Conservation (phyloP, 2,113 vertebrate genomes). For the Zapornia atra region DNA sequence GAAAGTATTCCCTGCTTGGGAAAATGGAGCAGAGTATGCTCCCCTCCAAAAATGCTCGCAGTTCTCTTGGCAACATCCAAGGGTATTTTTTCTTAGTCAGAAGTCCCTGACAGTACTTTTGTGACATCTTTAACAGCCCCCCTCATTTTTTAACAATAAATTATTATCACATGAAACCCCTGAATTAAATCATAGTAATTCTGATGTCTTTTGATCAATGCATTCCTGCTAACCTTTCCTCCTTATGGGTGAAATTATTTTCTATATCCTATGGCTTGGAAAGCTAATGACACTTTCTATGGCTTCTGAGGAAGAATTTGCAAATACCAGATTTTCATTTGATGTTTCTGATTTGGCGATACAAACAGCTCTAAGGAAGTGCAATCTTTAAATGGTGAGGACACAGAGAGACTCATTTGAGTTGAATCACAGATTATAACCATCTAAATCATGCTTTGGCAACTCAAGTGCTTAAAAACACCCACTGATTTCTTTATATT, state of each 20-base stretch:
- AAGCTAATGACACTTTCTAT: neutral
- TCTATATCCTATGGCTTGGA: neutral
- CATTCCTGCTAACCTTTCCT: neutral
- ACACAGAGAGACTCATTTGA: neutral
- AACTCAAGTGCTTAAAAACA: conserved; percentile 30
- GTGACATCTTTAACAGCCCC: neutral
- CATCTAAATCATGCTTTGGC: conserved; percentile 23
- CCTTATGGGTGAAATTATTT: neutral
- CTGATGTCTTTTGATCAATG: neutral
- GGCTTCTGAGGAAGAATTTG: neutral
- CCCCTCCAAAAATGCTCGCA: neutral
- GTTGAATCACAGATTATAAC: conserved; percentile 36
- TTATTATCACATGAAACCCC: neutral
- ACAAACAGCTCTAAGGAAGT: neutral
- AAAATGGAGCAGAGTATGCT: neutral
- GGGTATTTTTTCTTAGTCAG: neutral
- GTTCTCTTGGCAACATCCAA: neutral
- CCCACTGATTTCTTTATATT: conserved; percentile 21
- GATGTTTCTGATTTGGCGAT: neutral
- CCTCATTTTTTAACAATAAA: neutral
- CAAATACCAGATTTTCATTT: neutral
- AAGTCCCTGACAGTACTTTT: neutral
- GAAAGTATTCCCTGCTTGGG: neutral
- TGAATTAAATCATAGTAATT: neutral
- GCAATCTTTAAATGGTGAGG: neutral